Evolutionary conservation across 2,113 vertebrate species (phyloP), one percentile per base, ranked within the genome.

Genomic region (Todiramphus chloris): DNA sequence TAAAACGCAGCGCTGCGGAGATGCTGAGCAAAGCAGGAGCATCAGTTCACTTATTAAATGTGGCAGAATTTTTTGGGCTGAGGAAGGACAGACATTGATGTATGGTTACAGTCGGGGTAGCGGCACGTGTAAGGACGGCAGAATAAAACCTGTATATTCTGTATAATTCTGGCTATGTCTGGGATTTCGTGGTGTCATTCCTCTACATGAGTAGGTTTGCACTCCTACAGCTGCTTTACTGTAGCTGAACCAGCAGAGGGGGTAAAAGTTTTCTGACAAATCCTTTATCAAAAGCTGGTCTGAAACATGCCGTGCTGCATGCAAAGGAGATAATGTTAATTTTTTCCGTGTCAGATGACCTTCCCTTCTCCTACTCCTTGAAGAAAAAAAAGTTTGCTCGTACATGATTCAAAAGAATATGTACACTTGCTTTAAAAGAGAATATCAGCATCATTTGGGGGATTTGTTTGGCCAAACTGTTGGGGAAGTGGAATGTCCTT

Each of bases 231-330:
- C 74, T 59, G 70, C 59, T 46, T 56, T 63, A 1, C 28, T 46
- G 33, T 3, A 5, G 8, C 75, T 21, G 75, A 55, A 20, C 91
- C 96, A 53, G 94, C 3, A 97, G 96, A 95, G 96, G 96, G 95
- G 73, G 96, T 15, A 53, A 93, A 55, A 25, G 91, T 80, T 93
- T 91, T 43, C 92, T 33, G 28, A 60, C 44, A 39, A 69, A 19
- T 5, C 25, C 0, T 8, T 0, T 31, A 14, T 33, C 46, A 8
- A 51, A 62, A 41, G 37, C 68, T 25, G 59, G 19, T 28, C 51
- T 20, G 18, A 48, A 41, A 35, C 7, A n/a, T 37, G 7, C 70
- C 10, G 3, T 20, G 19, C 25, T 63, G 53, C 10, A 2, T 2
- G n/a, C 51, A 11, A 6, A 35, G 35, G 41, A 60, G 70, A 7